phyloP scores from a whole-genome alignment of 2,113 vertebrate species.

The Ctenomys sociabilis region DNA sequence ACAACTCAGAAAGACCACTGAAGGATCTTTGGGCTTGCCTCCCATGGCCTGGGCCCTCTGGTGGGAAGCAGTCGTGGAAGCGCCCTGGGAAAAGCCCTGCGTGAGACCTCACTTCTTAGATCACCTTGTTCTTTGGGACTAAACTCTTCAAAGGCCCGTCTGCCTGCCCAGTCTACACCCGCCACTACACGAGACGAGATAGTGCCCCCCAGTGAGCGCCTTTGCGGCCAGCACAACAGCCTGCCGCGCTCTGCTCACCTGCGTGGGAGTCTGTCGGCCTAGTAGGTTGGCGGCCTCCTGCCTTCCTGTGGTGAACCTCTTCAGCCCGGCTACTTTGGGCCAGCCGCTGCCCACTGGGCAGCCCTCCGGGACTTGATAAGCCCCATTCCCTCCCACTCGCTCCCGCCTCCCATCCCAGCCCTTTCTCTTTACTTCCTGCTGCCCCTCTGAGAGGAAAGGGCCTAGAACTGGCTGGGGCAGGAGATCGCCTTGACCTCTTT shows the following conservation, averaged over 20 bases:
- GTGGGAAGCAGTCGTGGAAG: not conserved
- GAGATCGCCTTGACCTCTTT: conserved; percentile 60
- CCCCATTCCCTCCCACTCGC: conserved; percentile 71
- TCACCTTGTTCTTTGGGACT: not conserved
- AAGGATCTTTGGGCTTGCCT: not conserved
- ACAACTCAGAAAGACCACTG: not conserved
- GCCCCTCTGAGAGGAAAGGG: conserved; percentile 75
- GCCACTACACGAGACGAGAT: not conserved
- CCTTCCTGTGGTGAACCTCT: conserved; percentile 25
- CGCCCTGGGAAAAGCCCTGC: not conserved
- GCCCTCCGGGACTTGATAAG: conserved; percentile 65
- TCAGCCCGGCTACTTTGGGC: conserved; percentile 1
- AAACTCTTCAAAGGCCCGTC: not conserved
- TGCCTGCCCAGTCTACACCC: not conserved
- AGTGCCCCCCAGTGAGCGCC: not conserved
- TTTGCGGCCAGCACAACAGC: not conserved
- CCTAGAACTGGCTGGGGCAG: conserved; percentile 33
- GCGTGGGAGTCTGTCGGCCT: conserved; percentile 44
- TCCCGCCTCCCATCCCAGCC: conserved; percentile 71
- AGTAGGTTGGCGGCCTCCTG: conserved; percentile 14
- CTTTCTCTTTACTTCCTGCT: conserved; percentile 82
- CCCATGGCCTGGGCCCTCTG: not conserved
- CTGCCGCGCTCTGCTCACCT: conserved; percentile 66
- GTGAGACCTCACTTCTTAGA: not conserved
- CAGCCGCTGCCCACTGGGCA: conserved; percentile 68